Conservation (phyloP, 2,888 invertebrate species). For the Perithous albicinctus region DNA sequence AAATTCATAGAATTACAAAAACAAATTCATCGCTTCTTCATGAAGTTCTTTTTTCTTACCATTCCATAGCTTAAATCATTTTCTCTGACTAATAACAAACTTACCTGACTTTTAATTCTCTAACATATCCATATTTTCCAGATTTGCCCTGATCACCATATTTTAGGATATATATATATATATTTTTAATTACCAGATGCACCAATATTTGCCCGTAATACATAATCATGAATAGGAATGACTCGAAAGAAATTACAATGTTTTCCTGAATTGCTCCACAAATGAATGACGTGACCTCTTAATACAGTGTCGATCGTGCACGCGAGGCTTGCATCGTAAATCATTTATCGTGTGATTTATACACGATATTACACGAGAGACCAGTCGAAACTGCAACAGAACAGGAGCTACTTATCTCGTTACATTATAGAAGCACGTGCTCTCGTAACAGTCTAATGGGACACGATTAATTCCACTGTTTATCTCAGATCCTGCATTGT, state of each 20-base stretch:
- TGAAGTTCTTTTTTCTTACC: too few species aligned
- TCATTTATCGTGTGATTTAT: constrained; percentile 27
- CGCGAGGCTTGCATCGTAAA: constrained; percentile 37
- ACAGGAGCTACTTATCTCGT: constrained; percentile 2
- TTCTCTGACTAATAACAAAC: too few species aligned
- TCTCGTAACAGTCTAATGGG: neutral
- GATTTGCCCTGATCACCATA: too few species aligned
- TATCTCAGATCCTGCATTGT: constrained; percentile 6
- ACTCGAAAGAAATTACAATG: constrained; percentile 1
- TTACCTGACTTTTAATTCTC: too few species aligned
- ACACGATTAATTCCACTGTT: constrained; percentile 36
- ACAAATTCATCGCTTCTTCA: too few species aligned
- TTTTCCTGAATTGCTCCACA: neutral
- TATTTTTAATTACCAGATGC: too few species aligned
- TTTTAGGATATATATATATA: too few species aligned
- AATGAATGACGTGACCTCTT: neutral
- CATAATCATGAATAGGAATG: too few species aligned
- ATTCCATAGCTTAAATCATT: too few species aligned
- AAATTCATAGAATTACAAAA: too few species aligned
- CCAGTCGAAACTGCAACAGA: constrained; percentile 33
- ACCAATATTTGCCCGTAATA: too few species aligned
- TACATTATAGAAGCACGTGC: constrained; percentile 31
- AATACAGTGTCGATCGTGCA: constrained; percentile 4
- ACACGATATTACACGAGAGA: neutral
- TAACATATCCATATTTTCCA: too few species aligned